Conservation (phyloP, 2,113 vertebrate species). For the Pangasianodon hypophthalmus region DNA sequence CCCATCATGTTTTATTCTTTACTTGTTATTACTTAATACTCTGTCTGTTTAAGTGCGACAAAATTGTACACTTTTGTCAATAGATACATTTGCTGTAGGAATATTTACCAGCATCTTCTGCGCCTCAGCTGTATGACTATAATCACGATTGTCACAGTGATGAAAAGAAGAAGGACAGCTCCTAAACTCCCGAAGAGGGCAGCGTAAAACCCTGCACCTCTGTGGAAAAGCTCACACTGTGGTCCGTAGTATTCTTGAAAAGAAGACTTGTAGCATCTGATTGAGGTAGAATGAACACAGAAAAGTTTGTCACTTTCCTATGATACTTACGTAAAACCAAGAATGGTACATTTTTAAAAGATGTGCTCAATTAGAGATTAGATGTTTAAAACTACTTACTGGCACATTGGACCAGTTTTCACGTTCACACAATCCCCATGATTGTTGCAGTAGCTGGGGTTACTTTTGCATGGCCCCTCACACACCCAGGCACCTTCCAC, state of each 20-base stretch:
- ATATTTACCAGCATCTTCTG: constrained; percentile 53
- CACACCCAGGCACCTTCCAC: constrained; percentile 64
- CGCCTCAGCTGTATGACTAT: constrained; percentile 49
- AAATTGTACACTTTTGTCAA: background rate
- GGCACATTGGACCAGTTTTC: constrained; percentile 58
- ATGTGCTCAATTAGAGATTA: background rate
- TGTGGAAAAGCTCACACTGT: constrained; percentile 63
- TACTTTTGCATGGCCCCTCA: constrained; percentile 61
- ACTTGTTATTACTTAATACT: background rate
- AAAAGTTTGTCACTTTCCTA: background rate
- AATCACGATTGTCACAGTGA: constrained; percentile 52
- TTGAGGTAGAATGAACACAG: background rate
- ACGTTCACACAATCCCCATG: constrained; percentile 66
- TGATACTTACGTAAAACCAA: background rate
- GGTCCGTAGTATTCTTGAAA: constrained; percentile 64
- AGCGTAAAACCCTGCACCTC: constrained; percentile 69
- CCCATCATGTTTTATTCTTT: background rate
- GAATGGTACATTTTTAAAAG: background rate
- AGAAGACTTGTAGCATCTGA: constrained; percentile 63
- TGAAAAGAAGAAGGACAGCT: constrained; percentile 59
- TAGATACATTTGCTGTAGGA: background rate
- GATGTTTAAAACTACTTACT: constrained; percentile 55
- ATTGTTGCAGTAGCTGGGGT: constrained; percentile 60
- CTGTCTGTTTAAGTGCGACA: background rate
- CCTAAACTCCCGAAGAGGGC: constrained; percentile 70